Base-by-base conservation (phyloP, 92 coral and sea anemone species). In the Umimayanthus chanpuru region DNA sequence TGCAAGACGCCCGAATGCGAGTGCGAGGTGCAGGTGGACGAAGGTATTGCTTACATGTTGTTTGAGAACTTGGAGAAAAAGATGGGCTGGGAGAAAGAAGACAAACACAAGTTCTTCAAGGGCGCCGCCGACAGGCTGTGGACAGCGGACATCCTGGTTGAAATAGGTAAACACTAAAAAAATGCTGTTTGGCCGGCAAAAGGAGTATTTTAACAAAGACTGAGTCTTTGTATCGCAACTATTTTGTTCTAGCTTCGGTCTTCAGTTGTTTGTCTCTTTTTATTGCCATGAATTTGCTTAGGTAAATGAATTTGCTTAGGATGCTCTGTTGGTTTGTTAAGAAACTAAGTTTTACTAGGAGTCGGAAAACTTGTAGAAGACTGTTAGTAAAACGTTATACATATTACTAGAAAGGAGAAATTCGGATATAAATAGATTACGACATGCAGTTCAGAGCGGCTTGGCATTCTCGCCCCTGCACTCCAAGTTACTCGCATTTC, bases 11-110 rank as follows among this genome's bases (percentile, higher is more conserved):
- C 93, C 0, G 99, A 97, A 87, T 97, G 99, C 72, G 90, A 91
- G 49, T 97, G 99, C n/a, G 95, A 96, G 10, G 95, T 94, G 64
- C 90, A 81, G 40, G 96, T 96, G 6, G 99, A 97, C 85, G 99
- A 97, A 65, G 99, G 99, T 3, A 88, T 97, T 28, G 99, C 99
- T 58, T 97, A 92, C 92, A 95, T 97, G 64, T 87, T 95, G 86
- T 97, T 97, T 79, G 96, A 97, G 67, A 96, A 95, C 41, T 67
- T 97, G 85, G 94, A 93, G 73, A 91, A 96, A 80, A 95, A 93
- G 90, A 90, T 97, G 90, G 92, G 91, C 55, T 97, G 98, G 99
- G 92, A 88, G 74, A 94, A 91, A 50, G 95, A 91, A 82, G 94
- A 90, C 84, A 97, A 92, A 80, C 85, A 82, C 16, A 94, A 91